phyloP scores from a whole-genome alignment of 2,797 vertebrate species.

The Lycodopsis pacificus region DNA sequence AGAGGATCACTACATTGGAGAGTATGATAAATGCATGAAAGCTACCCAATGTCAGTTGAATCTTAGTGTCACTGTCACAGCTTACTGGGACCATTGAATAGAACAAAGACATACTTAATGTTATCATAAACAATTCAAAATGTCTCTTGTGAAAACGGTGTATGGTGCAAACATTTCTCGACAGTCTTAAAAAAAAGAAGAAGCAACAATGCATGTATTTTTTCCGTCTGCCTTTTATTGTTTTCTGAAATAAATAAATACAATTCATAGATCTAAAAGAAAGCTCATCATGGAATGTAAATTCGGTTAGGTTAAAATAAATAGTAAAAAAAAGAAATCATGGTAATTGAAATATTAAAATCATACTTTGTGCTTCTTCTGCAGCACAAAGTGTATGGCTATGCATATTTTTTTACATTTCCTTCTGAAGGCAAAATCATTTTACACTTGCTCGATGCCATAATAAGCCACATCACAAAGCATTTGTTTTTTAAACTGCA shows the following conservation, averaged over 20 bases:
- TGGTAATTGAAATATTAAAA: conserved; percentile 12
- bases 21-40: not conserved
- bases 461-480: conserved; percentile 36
- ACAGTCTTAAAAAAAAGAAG: not conserved
- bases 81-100: not conserved
- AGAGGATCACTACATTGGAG: not conserved
- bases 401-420: conserved; percentile 31
- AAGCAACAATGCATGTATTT: not conserved
- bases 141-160: not conserved
- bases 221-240: conserved; percentile 47
- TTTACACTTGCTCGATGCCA: conserved; percentile 36
- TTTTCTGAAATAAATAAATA: conserved; percentile 57
- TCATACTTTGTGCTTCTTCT: conserved; percentile 21
- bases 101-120: not conserved
- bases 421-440: conserved; percentile 25
- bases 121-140: not conserved
- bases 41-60: not conserved
- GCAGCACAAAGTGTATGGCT: conserved; percentile 33
- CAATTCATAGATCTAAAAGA: conserved; percentile 34
- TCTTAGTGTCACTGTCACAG: not conserved
- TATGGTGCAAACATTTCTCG: not conserved
- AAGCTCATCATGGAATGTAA: conserved; percentile 41
- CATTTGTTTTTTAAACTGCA: conserved; percentile 17
- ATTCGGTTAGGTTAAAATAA: conserved; percentile 38
- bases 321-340: conserved; percentile 33